Conservation (phyloP, 2,888 invertebrate genomes). For the Abrostola tripartita region DNA sequence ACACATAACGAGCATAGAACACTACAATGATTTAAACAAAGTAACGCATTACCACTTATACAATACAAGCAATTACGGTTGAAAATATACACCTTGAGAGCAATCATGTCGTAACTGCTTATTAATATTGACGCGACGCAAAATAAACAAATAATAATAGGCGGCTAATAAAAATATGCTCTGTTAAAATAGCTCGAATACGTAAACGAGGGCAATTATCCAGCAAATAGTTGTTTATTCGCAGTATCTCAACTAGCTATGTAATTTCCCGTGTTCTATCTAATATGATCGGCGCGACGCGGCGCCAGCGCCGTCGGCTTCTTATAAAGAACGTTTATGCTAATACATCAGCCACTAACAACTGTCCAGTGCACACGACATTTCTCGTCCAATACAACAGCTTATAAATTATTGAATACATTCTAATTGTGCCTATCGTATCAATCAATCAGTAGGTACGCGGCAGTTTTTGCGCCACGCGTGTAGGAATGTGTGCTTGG, state of each 20-base stretch:
- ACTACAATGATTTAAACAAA: slow-evolving; percentile 55
- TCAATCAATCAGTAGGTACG: slow-evolving; percentile 73
- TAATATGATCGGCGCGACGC: slow-evolving; percentile 81
- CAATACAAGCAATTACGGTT: slow-evolving; percentile 56
- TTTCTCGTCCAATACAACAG: slow-evolving; percentile 72
- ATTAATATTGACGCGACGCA: slow-evolving; percentile 56
- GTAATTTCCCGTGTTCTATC: slow-evolving; percentile 83
- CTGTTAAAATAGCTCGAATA: slow-evolving; percentile 68
- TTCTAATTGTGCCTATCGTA: slow-evolving; percentile 76
- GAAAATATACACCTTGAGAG: slow-evolving; percentile 54
- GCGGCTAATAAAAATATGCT: slow-evolving; percentile 63
- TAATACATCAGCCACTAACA: slow-evolving; percentile 76
- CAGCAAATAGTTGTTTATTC: slow-evolving; percentile 79
- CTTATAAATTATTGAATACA: slow-evolving; percentile 83
- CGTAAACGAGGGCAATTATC: slow-evolving; percentile 80
- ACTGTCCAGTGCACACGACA: slow-evolving; percentile 50
- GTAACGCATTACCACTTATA: slow-evolving; percentile 57
- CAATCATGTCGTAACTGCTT: slow-evolving; percentile 55
- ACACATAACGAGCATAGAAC: slow-evolving; percentile 54
- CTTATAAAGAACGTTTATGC: slow-evolving; percentile 81
- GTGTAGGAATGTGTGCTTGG: slow-evolving; percentile 52
- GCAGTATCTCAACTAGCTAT: slow-evolving; percentile 78
- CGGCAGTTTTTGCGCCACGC: slow-evolving; percentile 61
- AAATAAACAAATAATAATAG: slow-evolving; percentile 62
- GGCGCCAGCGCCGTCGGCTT: slow-evolving; percentile 84